These are phyloP conservation scores for Pteria penguin DNA, from an alignment of 2,888 invertebrate species.

Conservation along the genomic window DNA sequence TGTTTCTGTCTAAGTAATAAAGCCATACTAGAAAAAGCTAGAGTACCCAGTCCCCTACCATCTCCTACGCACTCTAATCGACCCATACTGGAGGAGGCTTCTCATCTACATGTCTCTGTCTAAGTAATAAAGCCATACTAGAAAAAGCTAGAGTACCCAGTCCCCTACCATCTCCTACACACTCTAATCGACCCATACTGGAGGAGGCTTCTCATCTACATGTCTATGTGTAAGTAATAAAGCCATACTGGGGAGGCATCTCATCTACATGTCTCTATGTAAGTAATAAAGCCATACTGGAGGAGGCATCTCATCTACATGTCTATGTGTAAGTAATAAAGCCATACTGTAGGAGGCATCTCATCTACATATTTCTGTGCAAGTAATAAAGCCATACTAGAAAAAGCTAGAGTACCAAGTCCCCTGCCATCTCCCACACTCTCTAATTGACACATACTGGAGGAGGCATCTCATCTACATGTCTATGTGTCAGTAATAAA, in stretches of 20 bases:
- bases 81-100: constrained; percentile 59
- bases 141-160: constrained; percentile 63
- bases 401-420: constrained; percentile 65
- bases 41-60: constrained; percentile 58
- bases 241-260: constrained; percentile 67
- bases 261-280: constrained; percentile 74
- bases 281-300: too few species aligned
- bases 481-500: constrained; percentile 59
- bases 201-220: constrained; percentile 69
- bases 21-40: constrained; percentile 62
- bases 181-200: constrained; percentile 42
- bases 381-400: too few species aligned
- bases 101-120: constrained; percentile 73
- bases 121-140: too few species aligned
- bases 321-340: constrained; percentile 71
- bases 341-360: constrained; percentile 59
- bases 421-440: constrained; percentile 50
- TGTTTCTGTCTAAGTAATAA: constrained; percentile 70
- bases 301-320: constrained; percentile 68
- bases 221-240: constrained; percentile 76
- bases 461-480: constrained; percentile 65
- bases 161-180: constrained; percentile 51
- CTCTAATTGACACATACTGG: constrained; percentile 43
- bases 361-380: constrained; percentile 72
- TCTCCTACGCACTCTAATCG: constrained; percentile 50